Conservation (phyloP, 2,113 vertebrate genomes). For the Ginglymostoma cirratum region DNA sequence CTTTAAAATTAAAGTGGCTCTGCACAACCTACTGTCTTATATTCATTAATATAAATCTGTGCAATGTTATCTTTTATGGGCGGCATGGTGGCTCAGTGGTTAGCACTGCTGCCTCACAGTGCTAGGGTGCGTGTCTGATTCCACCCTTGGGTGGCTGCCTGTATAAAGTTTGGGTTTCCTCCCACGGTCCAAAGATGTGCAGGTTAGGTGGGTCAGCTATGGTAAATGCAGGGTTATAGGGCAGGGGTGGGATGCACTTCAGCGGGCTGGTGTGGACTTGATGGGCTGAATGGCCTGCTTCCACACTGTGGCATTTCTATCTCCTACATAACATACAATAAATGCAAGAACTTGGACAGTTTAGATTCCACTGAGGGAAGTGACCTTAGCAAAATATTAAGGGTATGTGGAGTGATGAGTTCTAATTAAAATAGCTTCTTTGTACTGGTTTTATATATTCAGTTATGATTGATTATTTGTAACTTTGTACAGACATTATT, state of each 20-base stretch:
- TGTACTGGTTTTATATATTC: neutral
- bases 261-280: too few relatives aligned
- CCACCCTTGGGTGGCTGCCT: too few relatives aligned
- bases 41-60: neutral
- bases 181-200: too few relatives aligned
- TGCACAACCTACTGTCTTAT: neutral
- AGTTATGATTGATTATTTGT: neutral
- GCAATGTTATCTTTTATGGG: neutral
- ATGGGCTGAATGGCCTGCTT: too few relatives aligned
- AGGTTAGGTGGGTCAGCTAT: too few relatives aligned
- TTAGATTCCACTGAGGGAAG: neutral
- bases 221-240: too few relatives aligned
- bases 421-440: neutral
- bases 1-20: neutral
- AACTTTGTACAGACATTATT: neutral
- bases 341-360: neutral
- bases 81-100: too few relatives aligned
- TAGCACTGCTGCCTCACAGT: too few relatives aligned
- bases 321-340: neutral
- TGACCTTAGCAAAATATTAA: neutral
- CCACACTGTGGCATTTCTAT: too few relatives aligned
- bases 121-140: too few relatives aligned
- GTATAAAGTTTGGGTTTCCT: too few relatives aligned
- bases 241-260: too few relatives aligned
- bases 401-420: neutral